A percentile compares a stretch with the other conserved stretches of the same genome.
Evolutionary conservation across 2,888 invertebrate genomes (phyloP).

Genomic region (Drosophila nr. medialis): DNA sequence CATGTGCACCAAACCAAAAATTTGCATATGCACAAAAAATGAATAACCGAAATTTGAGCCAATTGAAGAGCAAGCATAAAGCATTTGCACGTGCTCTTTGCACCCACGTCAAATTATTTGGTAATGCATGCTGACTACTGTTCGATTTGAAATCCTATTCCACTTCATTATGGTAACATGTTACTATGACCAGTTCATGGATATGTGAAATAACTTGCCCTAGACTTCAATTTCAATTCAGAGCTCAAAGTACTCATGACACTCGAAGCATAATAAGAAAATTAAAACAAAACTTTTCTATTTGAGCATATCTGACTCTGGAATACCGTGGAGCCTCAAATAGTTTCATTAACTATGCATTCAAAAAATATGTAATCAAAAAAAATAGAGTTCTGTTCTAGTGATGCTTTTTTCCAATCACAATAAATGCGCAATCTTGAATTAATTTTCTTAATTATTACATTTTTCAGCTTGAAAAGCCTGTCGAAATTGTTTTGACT

Average conservation of each 20-base stretch:
- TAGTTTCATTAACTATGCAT: neutral
- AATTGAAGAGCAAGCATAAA: constrained; percentile 3
- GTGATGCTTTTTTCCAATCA: neutral
- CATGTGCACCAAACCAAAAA: constrained; percentile 25
- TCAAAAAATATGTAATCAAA: neutral
- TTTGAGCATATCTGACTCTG: no score
- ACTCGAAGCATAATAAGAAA: constrained; percentile 6
- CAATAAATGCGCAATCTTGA: neutral
- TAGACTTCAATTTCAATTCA: constrained; percentile 4
- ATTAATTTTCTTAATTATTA: neutral
- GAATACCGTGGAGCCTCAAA: neutral
- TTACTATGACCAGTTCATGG: constrained; percentile 10
- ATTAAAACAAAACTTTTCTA: neutral
- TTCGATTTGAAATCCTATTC: constrained; percentile 16
- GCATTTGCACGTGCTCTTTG: constrained; percentile 2
- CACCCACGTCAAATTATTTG: neutral
- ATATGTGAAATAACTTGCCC: neutral
- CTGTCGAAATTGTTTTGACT: neutral
- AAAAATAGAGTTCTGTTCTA: neutral
- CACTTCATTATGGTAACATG: constrained; percentile 43
- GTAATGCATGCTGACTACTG: neutral
- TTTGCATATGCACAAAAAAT: constrained; percentile 40
- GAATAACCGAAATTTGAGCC: neutral
- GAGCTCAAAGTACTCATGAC: constrained; percentile 11
- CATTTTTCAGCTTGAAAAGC: neutral